Base-by-base conservation (phyloP, 2,113 vertebrate genomes). In the Gorsachius goisagi region DNA sequence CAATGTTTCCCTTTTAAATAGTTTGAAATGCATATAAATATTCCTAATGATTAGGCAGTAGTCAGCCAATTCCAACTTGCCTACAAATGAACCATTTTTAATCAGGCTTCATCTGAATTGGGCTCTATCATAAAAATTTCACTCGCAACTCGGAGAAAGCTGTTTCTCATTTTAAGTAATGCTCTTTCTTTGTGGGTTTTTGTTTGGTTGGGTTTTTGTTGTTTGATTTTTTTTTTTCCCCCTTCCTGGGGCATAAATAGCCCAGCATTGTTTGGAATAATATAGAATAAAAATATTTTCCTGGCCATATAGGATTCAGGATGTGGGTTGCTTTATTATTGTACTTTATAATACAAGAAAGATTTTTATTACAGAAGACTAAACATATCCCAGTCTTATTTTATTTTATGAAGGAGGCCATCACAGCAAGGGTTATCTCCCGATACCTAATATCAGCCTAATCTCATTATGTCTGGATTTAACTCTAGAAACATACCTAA, bases 81-180 rank as follows among this genome's bases (percentile, higher is more conserved):
- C 92, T 74, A 52, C 68, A 95, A 95, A 91, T 94, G 75, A 94
- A 93, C 37, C 53, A 55, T 94, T 96, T 96, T 94, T 80, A 93
- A 71, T 80, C 72, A 88, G 45, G n/a, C 85, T 93, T 85, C 78
- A 73, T 96, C 66, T 91, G 71, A 93, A 89, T 68, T 79, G 85
- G 45, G 11, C 35, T 94, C 50, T 74, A 20, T 81, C 59, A 90
- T 76, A 85, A 91, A 93, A 90, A 91, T 74, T 73, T 93, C 59
- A 64, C 5, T 5, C 1, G 2, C 59, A 71, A 71, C 55, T 93
- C 14, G 1, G 58, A 92, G 60, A 91, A 95, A 74, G 67, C 52
- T 85, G 78, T 74, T 96, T 88, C 55, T 90, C 75, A 67, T 95
- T 97, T 93, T 55, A 80, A 94, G 27, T 59, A 80, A 85, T 67